These are phyloP conservation scores for Calameuta filiformis DNA, from an alignment of 2,888 invertebrate species.

Conservation along the genomic window DNA sequence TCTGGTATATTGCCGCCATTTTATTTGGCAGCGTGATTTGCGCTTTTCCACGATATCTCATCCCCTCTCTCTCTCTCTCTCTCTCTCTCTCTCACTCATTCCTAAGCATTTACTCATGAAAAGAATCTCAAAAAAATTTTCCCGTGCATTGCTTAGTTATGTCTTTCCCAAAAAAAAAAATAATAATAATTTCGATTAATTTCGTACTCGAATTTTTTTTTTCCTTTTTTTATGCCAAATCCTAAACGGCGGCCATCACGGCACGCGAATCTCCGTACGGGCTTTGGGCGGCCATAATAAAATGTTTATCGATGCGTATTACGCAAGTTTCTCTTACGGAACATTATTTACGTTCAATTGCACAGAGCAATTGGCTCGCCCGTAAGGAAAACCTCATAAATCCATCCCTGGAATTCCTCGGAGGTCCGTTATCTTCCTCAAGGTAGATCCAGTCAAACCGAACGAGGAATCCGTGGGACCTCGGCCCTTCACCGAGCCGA, in stretches of 20 bases:
- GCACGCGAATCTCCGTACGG: neutral
- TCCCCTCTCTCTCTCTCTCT: neutral
- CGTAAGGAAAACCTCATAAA: neutral
- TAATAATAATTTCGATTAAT: neutral
- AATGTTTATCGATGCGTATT: neutral
- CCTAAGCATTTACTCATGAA: neutral
- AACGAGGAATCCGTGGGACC: neutral
- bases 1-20: conserved; percentile 40
- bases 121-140: neutral
- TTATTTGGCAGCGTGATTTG: conserved; percentile 37
- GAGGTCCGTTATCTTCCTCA: neutral
- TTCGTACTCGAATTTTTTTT: neutral
- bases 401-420: neutral
- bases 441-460: neutral
- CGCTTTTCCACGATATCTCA: conserved; percentile 16
- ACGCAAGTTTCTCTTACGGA: neutral
- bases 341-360: neutral
- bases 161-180: neutral
- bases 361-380: neutral
- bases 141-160: neutral
- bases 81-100: conserved; percentile 2
- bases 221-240: neutral
- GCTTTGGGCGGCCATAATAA: neutral
- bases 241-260: neutral
- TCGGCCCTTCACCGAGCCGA: neutral